Evolutionary conservation across 2,888 invertebrate genomes (phyloP), one percentile per base, ranked within the genome.

Genomic region (Ashinkailepas kermadecensis): DNA sequence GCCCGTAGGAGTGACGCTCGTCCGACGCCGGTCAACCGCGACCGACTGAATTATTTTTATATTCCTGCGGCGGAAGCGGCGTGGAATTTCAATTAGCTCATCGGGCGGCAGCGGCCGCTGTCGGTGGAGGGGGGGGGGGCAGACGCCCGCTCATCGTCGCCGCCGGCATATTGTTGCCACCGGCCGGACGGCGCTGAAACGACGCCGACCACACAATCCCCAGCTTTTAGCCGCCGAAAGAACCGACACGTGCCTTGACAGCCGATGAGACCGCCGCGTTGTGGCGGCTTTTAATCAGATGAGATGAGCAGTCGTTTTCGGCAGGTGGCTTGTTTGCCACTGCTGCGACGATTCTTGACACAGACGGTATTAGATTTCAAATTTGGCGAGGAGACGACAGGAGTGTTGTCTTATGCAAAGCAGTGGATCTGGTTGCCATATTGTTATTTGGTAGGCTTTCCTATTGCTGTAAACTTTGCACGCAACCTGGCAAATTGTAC

Each of bases 11-110:
- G 62, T 18, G 18, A 7, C 64, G 15, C 1, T 12, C 65, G 65
- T 70, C 39, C 23, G 12, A 18, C 70, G 70, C 23, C 70, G 70
- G 70, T 70, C 70, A 70, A 25, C 70, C 70, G 39, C 25, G 25
- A 10, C 15, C 70, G 70, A 23, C 70, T 70, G 70, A 70, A 39
- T 70, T 70, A 70, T 70, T 70, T 70, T 70, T 70, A 39, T 70
- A 70, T 70, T 70, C 70, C 25, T 23, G 70, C 25, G 70, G 70
- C 70, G 70, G 70, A 25, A 13, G 8, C 70, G 70, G 70, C 70
- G 70, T 0, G 39, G 70, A 70, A 70, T 70, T 70, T 70, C 70
- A 70, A 70, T 70, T 39, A 70, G 70, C 39, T 70, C 70, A 70
- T 70, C 70, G 39, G 70, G 13, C 25, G 70, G 18, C 7, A 9